These are phyloP conservation scores for Phania funesta DNA, from an alignment of 2,888 invertebrate species.

Conservation along the genomic window DNA sequence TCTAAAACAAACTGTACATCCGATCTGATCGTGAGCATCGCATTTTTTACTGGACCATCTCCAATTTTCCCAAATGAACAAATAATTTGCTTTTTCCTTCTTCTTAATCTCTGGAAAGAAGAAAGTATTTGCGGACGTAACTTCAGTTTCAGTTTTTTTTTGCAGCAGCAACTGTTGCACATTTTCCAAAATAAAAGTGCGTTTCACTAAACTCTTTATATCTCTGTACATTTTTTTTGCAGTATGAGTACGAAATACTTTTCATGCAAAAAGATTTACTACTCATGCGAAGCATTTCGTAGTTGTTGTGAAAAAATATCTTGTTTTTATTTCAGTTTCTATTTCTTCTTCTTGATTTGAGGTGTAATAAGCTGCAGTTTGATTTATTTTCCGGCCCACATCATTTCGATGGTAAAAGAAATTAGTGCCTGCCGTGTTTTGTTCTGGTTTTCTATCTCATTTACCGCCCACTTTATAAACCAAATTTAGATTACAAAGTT, in stretches of 20 bases:
- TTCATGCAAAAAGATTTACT: conserved; percentile 17
- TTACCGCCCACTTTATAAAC: conserved; percentile 29
- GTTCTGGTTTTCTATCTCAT: neutral
- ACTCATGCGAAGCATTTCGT: neutral
- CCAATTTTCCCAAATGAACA: neutral
- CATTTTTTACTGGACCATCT: conserved; percentile 39
- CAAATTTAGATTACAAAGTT: neutral
- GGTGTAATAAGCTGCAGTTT: conserved; percentile 55
- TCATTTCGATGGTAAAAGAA: conserved; percentile 46
- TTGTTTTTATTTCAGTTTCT: neutral
- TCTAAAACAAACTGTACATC: no score
- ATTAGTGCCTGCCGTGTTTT: neutral
- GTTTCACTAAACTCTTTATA: conserved; percentile 28
- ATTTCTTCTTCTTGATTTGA: neutral
- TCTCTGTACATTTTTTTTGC: neutral
- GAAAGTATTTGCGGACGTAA: conserved; percentile 29
- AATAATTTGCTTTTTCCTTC: conserved; percentile 8
- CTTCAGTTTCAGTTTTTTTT: neutral
- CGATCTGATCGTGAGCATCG: no score
- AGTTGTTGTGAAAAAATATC: neutral
- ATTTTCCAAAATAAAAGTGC: conserved; percentile 32
- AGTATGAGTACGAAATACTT: conserved; percentile 23
- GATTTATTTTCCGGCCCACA: conserved; percentile 62
- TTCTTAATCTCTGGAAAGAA: conserved; percentile 32
- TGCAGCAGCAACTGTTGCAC: conserved; percentile 15